These are phyloP conservation scores for Microctenopoma lineatum DNA, from an alignment of 2,797 vertebrate genomes.

Conservation along the genomic window DNA sequence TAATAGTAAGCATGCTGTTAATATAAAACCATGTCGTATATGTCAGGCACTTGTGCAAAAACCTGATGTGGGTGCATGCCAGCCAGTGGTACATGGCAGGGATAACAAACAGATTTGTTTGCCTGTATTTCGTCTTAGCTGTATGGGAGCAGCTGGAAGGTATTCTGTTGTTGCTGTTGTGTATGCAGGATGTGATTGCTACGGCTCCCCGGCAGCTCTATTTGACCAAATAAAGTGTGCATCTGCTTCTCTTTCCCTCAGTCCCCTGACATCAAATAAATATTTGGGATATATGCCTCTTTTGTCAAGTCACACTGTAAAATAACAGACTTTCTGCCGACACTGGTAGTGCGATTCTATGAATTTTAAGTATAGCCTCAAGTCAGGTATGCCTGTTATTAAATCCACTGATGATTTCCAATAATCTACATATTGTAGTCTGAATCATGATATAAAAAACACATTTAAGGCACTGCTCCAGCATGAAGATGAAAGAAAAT, in stretches of 20 bases:
- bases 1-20: constrained; percentile 54
- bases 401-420: constrained; percentile 37
- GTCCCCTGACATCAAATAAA: constrained; percentile 50
- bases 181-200: constrained; percentile 22
- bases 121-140: constrained; percentile 36
- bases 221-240: constrained; percentile 63
- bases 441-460: constrained; percentile 17
- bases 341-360: constrained; percentile 5
- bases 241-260: constrained; percentile 42
- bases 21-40: constrained; percentile 50
- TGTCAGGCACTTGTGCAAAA: constrained; percentile 36
- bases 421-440: constrained; percentile 35
- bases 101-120: constrained; percentile 65
- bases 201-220: constrained; percentile 38
- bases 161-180: constrained; percentile 24
- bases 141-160: constrained; percentile 52
- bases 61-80: constrained; percentile 33
- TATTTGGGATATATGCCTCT: constrained; percentile 44
- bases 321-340: constrained; percentile 32
- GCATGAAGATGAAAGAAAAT: neutral
- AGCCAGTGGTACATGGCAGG: constrained; percentile 23
- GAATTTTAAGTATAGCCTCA: constrained; percentile 45
- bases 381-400: constrained; percentile 31
- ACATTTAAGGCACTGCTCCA: constrained; percentile 7
- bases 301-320: constrained; percentile 40